Percentiles rank a stretch among this genome's conserved stretches.
Conservation (phyloP, 2,888 invertebrate species). For the Drosophila quinaria region DNA sequence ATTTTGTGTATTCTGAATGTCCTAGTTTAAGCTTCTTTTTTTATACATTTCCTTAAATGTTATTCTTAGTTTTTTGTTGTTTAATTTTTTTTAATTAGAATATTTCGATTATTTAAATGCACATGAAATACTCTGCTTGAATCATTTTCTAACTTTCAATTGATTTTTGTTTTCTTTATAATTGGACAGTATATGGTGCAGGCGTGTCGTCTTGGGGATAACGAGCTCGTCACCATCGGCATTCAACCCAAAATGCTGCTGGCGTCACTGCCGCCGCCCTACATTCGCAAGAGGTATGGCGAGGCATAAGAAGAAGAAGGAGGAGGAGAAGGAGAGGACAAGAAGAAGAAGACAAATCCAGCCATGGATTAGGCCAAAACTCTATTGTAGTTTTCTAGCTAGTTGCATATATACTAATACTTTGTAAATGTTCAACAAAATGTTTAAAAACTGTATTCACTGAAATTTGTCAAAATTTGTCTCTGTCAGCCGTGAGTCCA, state of each 20-base stretch:
- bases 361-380: not conserved
- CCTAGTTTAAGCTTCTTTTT: too few species aligned
- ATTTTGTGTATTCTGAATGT: too few species aligned
- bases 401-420: conserved; percentile 1
- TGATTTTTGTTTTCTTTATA: not conserved
- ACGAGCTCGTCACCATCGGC: conserved; percentile 92
- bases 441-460: conserved; percentile 7
- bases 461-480: conserved; percentile 65
- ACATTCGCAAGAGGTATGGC: conserved; percentile 90
- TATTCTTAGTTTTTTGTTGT: too few species aligned
- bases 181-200: conserved; percentile 91
- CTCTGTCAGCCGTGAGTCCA: conserved; percentile 40
- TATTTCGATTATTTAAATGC: too few species aligned
- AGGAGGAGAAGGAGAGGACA: conserved; percentile 35
- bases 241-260: conserved; percentile 90
- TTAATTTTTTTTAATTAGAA: too few species aligned
- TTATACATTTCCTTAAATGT: not conserved
- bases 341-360: not conserved
- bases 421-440: conserved; percentile 23
- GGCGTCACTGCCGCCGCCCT: conserved; percentile 90
- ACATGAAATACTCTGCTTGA: not conserved
- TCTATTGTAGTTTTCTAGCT: conserved; percentile 2
- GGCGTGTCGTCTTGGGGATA: conserved; percentile 89
- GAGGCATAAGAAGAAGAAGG: conserved; percentile 57
- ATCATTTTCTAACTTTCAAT: not conserved